Percentiles rank a stretch among this genome's conserved stretches.
These are phyloP conservation scores for Pseudomyrmex concolor DNA, from an alignment of 1,140 invertebrate genomes.

Conservation along the genomic window DNA sequence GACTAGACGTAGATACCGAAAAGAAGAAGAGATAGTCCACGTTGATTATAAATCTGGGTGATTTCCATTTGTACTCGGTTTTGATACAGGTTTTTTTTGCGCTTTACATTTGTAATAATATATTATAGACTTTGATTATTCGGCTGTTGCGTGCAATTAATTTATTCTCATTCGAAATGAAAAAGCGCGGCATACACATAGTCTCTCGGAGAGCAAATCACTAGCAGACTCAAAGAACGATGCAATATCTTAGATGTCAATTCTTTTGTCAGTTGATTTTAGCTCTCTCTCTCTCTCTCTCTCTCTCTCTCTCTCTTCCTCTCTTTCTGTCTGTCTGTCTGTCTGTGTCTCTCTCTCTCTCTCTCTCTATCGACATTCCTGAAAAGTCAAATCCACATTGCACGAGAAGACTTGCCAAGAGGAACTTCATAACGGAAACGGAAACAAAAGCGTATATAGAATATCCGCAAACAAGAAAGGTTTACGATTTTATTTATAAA, in stretches of 20 bases:
- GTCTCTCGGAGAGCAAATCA: conserved; percentile 45
- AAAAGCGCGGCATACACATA: not conserved
- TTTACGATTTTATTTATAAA: conserved; percentile 61
- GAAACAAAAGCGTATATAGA: conserved; percentile 50
- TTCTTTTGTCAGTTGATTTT: conserved; percentile 56
- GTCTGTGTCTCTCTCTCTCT: conserved; percentile 4
- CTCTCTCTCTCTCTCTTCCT: not conserved
- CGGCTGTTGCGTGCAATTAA: conserved; percentile 9
- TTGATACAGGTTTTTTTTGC: too few relatives aligned
- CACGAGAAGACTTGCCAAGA: conserved; percentile 40
- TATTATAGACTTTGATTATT: not conserved
- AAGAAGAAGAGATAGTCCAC: not conserved
- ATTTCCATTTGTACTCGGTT: not conserved
- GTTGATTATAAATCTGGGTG: conserved; percentile 10
- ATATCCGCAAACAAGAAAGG: conserved; percentile 57
- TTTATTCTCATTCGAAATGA: conserved; percentile 29
- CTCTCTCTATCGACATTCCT: conserved; percentile 53
- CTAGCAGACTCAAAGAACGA: conserved; percentile 46
- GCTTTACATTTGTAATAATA: too few relatives aligned
- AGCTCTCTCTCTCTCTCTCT: not conserved
- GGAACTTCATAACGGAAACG: conserved; percentile 41
- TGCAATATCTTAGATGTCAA: conserved; percentile 60
- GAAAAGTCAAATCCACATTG: conserved; percentile 59
- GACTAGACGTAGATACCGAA: conserved; percentile 10
- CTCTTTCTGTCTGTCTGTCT: too few relatives aligned